A percentile compares a stretch with the other conserved stretches of the same genome.
These are phyloP conservation scores for Pipistrellus kuhlii DNA, from an alignment of 2,797 vertebrate species.

Conservation along the genomic window DNA sequence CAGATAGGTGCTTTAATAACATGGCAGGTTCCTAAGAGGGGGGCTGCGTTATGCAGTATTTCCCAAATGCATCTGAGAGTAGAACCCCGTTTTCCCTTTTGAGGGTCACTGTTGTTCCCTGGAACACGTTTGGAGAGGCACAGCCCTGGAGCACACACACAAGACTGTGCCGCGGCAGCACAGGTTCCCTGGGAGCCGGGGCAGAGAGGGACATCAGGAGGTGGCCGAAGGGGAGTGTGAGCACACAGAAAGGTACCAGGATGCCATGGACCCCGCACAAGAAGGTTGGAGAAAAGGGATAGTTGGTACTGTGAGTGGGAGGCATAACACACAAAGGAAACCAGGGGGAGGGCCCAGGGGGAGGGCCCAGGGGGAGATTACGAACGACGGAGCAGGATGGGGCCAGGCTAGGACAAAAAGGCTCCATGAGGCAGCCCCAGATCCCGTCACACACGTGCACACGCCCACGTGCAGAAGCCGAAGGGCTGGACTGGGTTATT, in stretches of 20 bases:
- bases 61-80: neutral
- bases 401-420: neutral
- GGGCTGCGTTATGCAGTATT: neutral
- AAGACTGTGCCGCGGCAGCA: neutral
- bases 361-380: neutral
- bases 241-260: neutral
- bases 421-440: neutral
- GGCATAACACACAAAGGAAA: neutral
- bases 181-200: neutral
- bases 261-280: neutral
- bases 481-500: neutral
- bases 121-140: neutral
- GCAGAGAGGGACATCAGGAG: neutral
- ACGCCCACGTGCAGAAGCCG: neutral
- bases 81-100: neutral
- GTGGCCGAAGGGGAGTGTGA: neutral
- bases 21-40: too few relatives aligned
- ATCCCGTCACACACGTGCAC: neutral
- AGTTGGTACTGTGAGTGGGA: neutral
- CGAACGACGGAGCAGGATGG: neutral
- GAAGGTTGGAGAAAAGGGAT: neutral
- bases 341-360: neutral
- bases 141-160: neutral
- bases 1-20: too few relatives aligned
- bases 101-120: neutral